Percentiles rank a stretch among this genome's conserved stretches.
Evolutionary conservation across 2,888 invertebrate species (phyloP).

Genomic region (Trichogramma dendrolimi): DNA sequence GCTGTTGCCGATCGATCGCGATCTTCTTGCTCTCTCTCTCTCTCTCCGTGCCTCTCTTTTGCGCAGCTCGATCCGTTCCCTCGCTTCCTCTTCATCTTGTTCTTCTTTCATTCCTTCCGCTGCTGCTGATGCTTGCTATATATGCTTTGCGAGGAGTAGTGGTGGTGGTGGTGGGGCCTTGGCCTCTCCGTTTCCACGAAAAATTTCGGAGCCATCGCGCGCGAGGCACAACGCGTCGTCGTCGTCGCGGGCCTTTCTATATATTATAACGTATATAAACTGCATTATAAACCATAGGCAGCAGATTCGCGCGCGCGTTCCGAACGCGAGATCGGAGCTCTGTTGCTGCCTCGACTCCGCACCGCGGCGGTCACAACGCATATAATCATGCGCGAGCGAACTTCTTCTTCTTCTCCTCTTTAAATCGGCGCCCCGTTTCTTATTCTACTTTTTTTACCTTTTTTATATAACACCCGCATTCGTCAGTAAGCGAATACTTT

Average conservation of each 20-base stretch:
- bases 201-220: constrained; percentile 22
- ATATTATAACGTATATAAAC: not conserved
- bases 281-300: no score
- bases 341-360: no score
- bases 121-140: constrained; percentile 21
- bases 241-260: constrained; percentile 18
- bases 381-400: no score
- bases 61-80: constrained; percentile 21
- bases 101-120: constrained; percentile 24
- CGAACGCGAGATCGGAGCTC: not conserved
- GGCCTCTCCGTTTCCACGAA: constrained; percentile 23
- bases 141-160: constrained; percentile 13
- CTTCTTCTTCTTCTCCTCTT: constrained; percentile 14
- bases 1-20: not conserved
- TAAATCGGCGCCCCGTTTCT: constrained; percentile 26
- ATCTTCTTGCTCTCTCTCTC: constrained; percentile 7
- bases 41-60: constrained; percentile 11
- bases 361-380: no score
- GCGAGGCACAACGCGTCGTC: no score
- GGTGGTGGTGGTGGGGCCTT: constrained; percentile 13
- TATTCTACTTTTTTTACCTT: constrained; percentile 17
- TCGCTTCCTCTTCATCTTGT: constrained; percentile 26
- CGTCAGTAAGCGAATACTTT: no score
- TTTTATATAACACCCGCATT: no score
- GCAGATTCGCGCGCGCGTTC: not conserved